Evolutionary conservation across 2,888 invertebrate genomes (phyloP).

Genomic region (Thereva nobilitata): DNA sequence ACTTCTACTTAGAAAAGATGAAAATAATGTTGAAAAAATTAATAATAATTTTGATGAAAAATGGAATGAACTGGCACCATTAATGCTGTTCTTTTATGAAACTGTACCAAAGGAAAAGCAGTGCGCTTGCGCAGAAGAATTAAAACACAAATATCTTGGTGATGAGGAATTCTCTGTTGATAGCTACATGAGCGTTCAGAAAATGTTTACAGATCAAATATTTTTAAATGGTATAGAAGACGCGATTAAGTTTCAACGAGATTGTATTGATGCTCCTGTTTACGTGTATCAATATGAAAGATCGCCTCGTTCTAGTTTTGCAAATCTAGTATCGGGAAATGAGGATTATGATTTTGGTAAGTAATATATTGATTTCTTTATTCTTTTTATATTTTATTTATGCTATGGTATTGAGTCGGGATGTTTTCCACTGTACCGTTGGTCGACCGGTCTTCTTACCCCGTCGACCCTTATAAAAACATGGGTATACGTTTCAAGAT

Average conservation of each 20-base stretch:
- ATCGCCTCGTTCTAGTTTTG: conserved; percentile 64
- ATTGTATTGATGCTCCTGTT: conserved; percentile 63
- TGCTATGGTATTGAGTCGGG: too few species aligned
- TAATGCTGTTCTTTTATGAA: conserved; percentile 66
- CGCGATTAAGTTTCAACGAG: conserved; percentile 46
- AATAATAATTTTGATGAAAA: conserved; percentile 47
- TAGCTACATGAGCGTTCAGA: too few species aligned
- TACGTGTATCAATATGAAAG: conserved; percentile 70
- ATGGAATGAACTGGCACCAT: conserved; percentile 66
- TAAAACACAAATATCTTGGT: conserved; percentile 59
- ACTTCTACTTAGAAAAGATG: conserved; percentile 47
- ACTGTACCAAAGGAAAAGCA: conserved; percentile 52
- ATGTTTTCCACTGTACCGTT: too few species aligned
- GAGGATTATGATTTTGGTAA: conserved; percentile 61
- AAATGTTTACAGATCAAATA: too few species aligned
- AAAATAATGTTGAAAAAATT: not conserved
- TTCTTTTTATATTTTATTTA: too few species aligned
- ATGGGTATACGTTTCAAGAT: too few species aligned
- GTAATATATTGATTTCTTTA: conserved; percentile 44
- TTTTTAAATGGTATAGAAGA: too few species aligned
- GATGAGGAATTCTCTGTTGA: too few species aligned
- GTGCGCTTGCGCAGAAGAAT: conserved; percentile 59
- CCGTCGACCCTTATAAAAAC: too few species aligned
- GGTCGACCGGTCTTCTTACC: too few species aligned
- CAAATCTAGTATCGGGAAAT: conserved; percentile 61